phyloP scores from a whole-genome alignment of 2,113 vertebrate genomes.

The Empidonax traillii region DNA sequence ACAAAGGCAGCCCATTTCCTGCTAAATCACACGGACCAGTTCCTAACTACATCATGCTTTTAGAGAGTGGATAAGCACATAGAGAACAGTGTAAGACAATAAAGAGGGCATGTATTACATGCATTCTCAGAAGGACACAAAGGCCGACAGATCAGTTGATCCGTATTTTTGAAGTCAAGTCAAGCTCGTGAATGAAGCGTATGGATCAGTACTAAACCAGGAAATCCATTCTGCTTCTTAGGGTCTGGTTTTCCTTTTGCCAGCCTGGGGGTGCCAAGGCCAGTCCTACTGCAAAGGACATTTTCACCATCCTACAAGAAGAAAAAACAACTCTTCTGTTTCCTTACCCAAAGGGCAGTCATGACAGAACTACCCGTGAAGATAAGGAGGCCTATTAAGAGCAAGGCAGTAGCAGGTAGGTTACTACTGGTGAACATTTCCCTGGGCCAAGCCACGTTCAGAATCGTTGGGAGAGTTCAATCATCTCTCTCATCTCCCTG shows the following conservation, averaged over 20 bases:
- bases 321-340: neutral
- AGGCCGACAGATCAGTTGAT: neutral
- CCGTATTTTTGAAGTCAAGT: neutral
- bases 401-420: neutral
- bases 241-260: neutral
- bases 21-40: neutral
- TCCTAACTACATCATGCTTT: neutral
- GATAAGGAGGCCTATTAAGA: neutral
- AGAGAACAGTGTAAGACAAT: neutral
- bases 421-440: neutral
- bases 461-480: neutral
- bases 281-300: neutral
- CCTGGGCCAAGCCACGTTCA: neutral
- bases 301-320: neutral
- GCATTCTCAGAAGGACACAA: neutral
- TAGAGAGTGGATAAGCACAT: neutral
- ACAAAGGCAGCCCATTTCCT: neutral
- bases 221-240: neutral
- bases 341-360: neutral
- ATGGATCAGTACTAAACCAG: neutral
- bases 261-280: neutral
- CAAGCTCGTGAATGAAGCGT: fast-evolving
- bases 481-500: neutral
- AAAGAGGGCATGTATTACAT: neutral
- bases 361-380: neutral